phyloP scores from a whole-genome alignment of 1,140 invertebrate species.

The Leptinotarsa lineolata region DNA sequence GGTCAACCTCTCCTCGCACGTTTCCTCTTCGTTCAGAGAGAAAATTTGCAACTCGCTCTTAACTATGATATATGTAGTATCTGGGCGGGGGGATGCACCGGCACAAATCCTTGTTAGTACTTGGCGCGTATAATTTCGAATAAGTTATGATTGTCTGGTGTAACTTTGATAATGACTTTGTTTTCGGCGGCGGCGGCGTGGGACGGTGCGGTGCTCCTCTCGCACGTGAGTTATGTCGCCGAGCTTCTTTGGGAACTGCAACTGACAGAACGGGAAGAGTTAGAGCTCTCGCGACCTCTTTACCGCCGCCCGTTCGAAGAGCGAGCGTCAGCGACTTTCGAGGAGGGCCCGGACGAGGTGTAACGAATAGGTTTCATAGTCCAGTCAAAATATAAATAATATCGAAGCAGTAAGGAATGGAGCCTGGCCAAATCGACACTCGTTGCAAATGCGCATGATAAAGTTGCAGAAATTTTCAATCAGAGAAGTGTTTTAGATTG shows the following conservation, averaged over 20 bases:
- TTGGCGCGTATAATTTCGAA: constrained; percentile 29
- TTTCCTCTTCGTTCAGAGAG: background rate
- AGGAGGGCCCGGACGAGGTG: background rate
- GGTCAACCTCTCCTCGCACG: background rate
- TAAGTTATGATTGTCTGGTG: constrained; percentile 32
- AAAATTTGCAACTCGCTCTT: constrained; percentile 29
- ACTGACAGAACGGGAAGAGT: constrained; percentile 19
- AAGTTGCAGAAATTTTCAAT: too few relatives aligned
- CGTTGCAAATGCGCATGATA: too few relatives aligned
- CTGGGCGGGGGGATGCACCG: constrained; percentile 13
- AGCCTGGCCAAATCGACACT: too few relatives aligned
- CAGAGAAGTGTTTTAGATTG: too few relatives aligned
- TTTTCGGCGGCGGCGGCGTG: constrained; percentile 11
- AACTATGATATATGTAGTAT: constrained; percentile 27
- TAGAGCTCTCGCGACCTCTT: constrained; percentile 10
- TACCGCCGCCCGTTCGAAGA: background rate
- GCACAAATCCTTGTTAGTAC: constrained; percentile 31
- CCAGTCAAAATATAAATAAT: too few relatives aligned
- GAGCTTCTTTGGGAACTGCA: constrained; percentile 15
- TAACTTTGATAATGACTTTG: constrained; percentile 33
- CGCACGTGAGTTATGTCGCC: constrained; percentile 5
- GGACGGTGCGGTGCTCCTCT: background rate
- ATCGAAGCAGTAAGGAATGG: too few relatives aligned
- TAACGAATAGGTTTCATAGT: too few relatives aligned
- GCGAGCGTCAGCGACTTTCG: background rate